Evolutionary conservation across 1,140 invertebrate species (phyloP).

Genomic region (Phortica variegata): DNA sequence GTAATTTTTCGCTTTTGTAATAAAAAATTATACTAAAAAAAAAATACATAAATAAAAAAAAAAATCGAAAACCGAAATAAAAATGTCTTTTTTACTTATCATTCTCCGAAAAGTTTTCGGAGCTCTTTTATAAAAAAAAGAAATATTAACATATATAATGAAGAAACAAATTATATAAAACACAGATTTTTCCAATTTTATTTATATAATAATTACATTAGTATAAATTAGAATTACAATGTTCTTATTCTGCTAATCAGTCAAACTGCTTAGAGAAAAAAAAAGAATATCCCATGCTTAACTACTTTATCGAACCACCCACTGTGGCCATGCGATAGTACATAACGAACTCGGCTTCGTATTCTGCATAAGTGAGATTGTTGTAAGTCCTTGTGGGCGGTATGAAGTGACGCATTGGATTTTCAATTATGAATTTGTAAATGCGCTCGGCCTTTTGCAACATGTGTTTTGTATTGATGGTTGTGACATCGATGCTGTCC

Average conservation of each 20-base stretch:
- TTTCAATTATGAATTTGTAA: slow-evolving; percentile 36
- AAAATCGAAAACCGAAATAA: slow-evolving; percentile 20
- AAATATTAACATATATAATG: too few species aligned
- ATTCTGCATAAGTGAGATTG: slow-evolving; percentile 37
- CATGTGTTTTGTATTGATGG: slow-evolving; percentile 26
- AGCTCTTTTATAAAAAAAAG: too few species aligned
- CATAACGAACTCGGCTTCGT: slow-evolving; percentile 41
- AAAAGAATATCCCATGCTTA: too few species aligned
- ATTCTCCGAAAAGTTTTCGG: too few species aligned
- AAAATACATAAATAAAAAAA: slow-evolving; percentile 18
- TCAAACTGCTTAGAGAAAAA: too few species aligned
- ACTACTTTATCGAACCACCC: slow-evolving; percentile 18
- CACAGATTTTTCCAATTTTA: too few species aligned
- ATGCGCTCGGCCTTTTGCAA: slow-evolving; percentile 36
- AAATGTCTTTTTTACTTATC: too few species aligned
- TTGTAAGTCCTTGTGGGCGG: slow-evolving; percentile 30
- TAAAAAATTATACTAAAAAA: slow-evolving; percentile 15
- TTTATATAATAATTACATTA: too few species aligned
- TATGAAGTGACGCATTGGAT: slow-evolving; percentile 40
- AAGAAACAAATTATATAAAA: too few species aligned
- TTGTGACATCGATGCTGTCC: slow-evolving; percentile 39
- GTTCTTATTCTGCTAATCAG: too few species aligned
- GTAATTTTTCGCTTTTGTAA: slow-evolving; percentile 37
- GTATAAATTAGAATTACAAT: too few species aligned
- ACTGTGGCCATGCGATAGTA: slow-evolving; percentile 45